Percentiles rank a stretch among this genome's conserved stretches.
Evolutionary conservation across 2,113 vertebrate species (phyloP).

Genomic region (Xenus cinereus): DNA sequence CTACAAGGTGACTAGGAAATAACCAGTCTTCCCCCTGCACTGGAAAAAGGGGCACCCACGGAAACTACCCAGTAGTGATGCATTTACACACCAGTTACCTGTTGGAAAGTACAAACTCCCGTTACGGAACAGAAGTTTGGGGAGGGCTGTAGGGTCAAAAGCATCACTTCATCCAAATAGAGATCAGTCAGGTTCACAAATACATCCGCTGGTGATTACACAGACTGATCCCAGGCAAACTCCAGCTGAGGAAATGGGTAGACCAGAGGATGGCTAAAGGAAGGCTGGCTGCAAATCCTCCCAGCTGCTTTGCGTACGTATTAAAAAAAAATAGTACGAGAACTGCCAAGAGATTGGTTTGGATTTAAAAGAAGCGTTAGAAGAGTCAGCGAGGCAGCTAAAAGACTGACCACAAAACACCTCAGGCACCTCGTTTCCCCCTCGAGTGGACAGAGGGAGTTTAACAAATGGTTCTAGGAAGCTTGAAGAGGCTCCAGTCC

Average conservation of each 20-base stretch:
- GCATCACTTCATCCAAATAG: neutral
- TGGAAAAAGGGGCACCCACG: neutral
- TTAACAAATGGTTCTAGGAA: neutral
- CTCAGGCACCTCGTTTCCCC: fast-evolving
- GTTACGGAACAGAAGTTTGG: neutral
- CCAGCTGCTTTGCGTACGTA: neutral
- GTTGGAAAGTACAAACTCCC: neutral
- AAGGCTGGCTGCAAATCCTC: neutral
- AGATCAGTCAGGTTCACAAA: neutral
- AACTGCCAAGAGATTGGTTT: neutral
- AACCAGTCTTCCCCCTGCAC: fast-evolving
- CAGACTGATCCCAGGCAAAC: neutral
- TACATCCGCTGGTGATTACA: too few species aligned
- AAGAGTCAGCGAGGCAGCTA: neutral
- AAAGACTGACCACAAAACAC: neutral
- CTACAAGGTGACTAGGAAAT: neutral
- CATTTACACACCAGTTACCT: too few species aligned
- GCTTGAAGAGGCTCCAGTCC: fast-evolving
- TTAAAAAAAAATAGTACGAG: neutral
- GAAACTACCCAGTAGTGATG: neutral
- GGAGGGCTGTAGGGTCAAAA: neutral
- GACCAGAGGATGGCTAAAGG: neutral
- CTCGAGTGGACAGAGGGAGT: fast-evolving
- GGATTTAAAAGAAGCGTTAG: neutral
- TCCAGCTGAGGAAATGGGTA: neutral